phyloP scores from a whole-genome alignment of 2,113 vertebrate species.

The Charina bottae region DNA sequence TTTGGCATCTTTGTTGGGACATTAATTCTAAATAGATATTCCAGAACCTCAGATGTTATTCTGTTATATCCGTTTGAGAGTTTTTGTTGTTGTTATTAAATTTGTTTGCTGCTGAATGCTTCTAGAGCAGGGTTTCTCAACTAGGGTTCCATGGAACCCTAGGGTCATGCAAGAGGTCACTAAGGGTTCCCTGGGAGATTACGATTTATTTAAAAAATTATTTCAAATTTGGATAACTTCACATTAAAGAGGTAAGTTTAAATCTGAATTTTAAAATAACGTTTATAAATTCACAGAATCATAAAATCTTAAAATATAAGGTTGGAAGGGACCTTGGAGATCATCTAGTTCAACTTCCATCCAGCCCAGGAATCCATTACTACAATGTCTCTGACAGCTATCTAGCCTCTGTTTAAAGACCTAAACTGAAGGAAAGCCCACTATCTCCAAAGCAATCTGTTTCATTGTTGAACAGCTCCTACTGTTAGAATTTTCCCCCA shows the following conservation, averaged over 20 bases:
- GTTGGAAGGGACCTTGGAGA: background rate
- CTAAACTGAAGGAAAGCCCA: background rate
- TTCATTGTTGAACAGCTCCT: background rate
- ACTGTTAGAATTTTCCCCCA: background rate
- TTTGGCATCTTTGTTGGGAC: background rate
- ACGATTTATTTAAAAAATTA: too few species aligned
- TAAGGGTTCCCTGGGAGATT: too few species aligned
- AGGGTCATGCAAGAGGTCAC: too few species aligned
- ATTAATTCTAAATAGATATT: background rate
- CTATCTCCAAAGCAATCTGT: background rate
- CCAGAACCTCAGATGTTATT: background rate
- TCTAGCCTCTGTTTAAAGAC: background rate
- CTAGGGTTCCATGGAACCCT: too few species aligned
- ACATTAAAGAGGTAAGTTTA: too few species aligned
- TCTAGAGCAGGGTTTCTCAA: background rate
- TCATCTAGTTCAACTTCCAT: background rate
- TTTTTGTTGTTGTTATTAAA: background rate
- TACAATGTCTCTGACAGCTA: background rate
- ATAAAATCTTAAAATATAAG: background rate
- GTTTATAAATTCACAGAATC: background rate
- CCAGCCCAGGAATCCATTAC: background rate
- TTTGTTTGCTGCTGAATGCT: background rate
- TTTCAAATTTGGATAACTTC: too few species aligned
- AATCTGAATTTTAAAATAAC: background rate
- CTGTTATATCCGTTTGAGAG: background rate